phyloP scores from a whole-genome alignment of 2,888 invertebrate genomes.

The Fragum sueziense region DNA sequence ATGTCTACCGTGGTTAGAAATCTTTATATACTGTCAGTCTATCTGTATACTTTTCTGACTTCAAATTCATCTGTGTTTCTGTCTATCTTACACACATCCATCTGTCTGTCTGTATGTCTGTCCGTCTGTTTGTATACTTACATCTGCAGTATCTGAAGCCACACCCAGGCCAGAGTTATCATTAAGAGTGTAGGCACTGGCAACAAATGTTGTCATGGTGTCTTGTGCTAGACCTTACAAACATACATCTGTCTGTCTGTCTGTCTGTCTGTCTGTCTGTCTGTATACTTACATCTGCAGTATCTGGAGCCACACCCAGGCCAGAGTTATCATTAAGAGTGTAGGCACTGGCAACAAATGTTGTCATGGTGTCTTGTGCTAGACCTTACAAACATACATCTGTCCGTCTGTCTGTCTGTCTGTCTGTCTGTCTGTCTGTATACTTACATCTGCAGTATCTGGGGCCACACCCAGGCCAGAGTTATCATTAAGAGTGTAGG shows the following conservation, averaged over 20 bases:
- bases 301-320: constrained; percentile 88
- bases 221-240: not conserved
- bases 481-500: constrained; percentile 90
- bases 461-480: constrained; percentile 90
- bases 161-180: constrained; percentile 90
- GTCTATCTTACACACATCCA: not conserved
- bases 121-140: constrained; percentile 70
- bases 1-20: too few species aligned
- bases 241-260: too few species aligned
- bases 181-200: constrained; percentile 92
- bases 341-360: constrained; percentile 93
- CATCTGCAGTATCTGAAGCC: constrained; percentile 86
- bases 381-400: not conserved
- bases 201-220: constrained; percentile 87
- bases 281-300: constrained; percentile 84
- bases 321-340: constrained; percentile 90
- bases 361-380: constrained; percentile 81
- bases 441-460: constrained; percentile 85
- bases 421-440: too few species aligned
- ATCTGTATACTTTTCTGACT: too few species aligned
- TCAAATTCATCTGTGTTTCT: not conserved
- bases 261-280: not conserved
- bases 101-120: too few species aligned
- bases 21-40: too few species aligned
- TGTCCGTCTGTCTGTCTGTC: too few species aligned